These are phyloP conservation scores for Marmota flaviventris DNA, from an alignment of 2,113 vertebrate genomes.

Conservation along the genomic window DNA sequence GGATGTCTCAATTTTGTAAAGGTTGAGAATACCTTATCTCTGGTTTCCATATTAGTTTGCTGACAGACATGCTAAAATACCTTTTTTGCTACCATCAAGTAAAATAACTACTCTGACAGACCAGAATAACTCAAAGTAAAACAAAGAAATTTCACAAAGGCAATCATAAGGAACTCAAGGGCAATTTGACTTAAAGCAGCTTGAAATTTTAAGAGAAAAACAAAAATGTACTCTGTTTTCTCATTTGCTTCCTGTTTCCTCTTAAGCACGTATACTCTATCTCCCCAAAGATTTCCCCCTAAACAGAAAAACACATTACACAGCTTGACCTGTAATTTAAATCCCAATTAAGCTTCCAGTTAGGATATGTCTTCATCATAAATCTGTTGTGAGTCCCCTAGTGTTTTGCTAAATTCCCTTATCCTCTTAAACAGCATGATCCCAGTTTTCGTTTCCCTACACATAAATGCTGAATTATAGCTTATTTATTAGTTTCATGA, in stretches of 20 bases:
- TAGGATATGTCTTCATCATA: conserved; percentile 72
- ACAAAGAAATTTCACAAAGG: conserved; percentile 45
- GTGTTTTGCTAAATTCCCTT: conserved; percentile 69
- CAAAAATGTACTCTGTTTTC: conserved; percentile 53
- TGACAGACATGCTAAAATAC: conserved; percentile 43
- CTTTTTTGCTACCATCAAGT: conserved; percentile 61
- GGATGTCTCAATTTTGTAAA: conserved; percentile 57
- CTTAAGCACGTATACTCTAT: conserved; percentile 50
- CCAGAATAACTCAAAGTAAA: conserved; percentile 56
- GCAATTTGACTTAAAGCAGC: conserved; percentile 65
- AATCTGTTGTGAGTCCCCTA: conserved; percentile 69
- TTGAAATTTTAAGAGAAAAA: conserved; percentile 72
- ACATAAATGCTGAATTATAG: conserved; percentile 76
- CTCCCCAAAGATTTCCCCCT: conserved; percentile 59
- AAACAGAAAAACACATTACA: conserved; percentile 71
- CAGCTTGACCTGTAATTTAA: conserved; percentile 81
- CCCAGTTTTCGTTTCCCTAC: conserved; percentile 66
- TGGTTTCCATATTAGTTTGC: conserved; percentile 46
- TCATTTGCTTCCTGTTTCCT: conserved; percentile 64
- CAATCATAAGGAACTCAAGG: conserved; percentile 43
- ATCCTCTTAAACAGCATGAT: conserved; percentile 77
- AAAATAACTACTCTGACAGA: conserved; percentile 61
- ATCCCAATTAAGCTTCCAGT: conserved; percentile 77
- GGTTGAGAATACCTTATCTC: conserved; percentile 52
- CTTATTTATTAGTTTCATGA: conserved; percentile 80